Conservation (phyloP, 2,888 invertebrate species). For the Globia sparganii region DNA sequence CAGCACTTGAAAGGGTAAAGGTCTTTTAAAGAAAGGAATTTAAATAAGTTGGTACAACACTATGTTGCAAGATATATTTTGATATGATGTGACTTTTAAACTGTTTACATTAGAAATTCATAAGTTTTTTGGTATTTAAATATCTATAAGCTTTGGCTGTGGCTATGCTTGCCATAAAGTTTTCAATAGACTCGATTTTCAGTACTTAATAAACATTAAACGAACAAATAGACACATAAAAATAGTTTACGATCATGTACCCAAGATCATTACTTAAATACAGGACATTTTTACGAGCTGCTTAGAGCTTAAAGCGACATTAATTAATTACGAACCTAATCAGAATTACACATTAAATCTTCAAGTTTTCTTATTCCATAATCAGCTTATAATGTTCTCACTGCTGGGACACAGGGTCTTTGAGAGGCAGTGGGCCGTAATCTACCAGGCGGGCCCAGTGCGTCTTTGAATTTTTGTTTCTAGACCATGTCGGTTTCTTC, state of each 20-base stretch:
- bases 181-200: neutral
- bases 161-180: neutral
- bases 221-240: neutral
- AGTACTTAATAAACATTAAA: neutral
- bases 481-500: too few species aligned
- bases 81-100: conserved; percentile 10
- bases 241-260: neutral
- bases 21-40: conserved; percentile 34
- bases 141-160: neutral
- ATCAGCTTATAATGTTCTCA: too few species aligned
- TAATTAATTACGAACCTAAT: neutral
- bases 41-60: conserved; percentile 5
- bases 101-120: neutral
- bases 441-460: too few species aligned
- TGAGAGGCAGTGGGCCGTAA: too few species aligned
- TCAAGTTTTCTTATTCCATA: neutral
- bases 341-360: neutral
- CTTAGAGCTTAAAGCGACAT: neutral
- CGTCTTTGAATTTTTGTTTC: too few species aligned
- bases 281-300: neutral
- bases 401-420: too few species aligned
- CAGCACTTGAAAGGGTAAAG: conserved; percentile 51
- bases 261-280: neutral
- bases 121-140: neutral
- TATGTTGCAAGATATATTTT: conserved; percentile 32